Base-by-base conservation (phyloP, 2,888 invertebrate species). In the Hyposoter dolosus region DNA sequence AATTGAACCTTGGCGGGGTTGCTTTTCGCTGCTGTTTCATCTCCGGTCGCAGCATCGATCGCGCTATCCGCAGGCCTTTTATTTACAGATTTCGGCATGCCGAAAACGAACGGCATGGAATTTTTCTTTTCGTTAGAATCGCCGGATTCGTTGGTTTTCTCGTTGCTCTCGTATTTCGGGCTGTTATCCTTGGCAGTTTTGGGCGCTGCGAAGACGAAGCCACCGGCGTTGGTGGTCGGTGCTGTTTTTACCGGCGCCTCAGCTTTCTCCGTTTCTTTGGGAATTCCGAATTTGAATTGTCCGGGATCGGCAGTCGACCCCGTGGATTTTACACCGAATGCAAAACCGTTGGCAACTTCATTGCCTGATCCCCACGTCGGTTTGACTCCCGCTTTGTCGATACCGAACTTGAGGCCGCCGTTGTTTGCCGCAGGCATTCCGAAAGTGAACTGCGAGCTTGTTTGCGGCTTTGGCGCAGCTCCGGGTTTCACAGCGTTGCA, bases 401-500 rank as follows among this genome's bases (percentile, higher is more conserved):
- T 93, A 5, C 95, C 95, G 90, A 95, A 95, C 89, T 94, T 95
- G 85, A 95, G 93, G 17, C 86, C 86, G 32, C 87, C 72, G 10
- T 82, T 68, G 56, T 85, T 90, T 4, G 91, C 56, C 3, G 91
- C 66, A 5, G 94, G 91, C 23, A 93, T 88, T 17, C 91, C 92
- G 50, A 92, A 92, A n/a, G 88, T 91, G 82, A 93, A 93, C 45
- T 91, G 90, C 56, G 91, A 43, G 6, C 90, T 45, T n/a, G 78
- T 35, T 82, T 78, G 88, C 10, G 87, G 74, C 23, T 89, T 89
- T 35, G 88, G 87, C 2, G 90, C 86, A 0, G 85, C 68, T 47
- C 95, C 95, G 0, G 96, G 95, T 90, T 95, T 96, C 0, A 94
- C 90, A 60, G 95, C 94, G 87, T 95, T 95, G 91, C 96, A 96